phyloP scores from a whole-genome alignment of 2,113 vertebrate genomes.

The Sapayoa aenigma region DNA sequence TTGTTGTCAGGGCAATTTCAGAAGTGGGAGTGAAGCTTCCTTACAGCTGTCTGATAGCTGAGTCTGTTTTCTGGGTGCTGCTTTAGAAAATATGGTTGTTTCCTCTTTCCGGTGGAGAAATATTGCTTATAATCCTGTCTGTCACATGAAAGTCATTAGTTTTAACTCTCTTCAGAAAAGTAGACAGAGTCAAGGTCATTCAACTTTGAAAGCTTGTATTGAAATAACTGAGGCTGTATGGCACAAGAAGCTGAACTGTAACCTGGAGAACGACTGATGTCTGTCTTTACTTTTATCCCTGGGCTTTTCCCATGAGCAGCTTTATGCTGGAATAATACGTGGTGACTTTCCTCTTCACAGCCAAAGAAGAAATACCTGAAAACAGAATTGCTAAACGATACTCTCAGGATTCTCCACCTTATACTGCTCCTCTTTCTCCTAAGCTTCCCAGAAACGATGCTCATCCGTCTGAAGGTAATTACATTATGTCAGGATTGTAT shows the following conservation, averaged over 20 bases:
- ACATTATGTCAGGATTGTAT: neutral
- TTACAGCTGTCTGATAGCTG: neutral
- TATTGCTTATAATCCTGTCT: neutral
- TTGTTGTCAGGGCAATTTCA: neutral
- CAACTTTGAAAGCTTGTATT: neutral
- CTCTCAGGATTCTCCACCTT: conserved; percentile 79
- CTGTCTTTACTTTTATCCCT: neutral
- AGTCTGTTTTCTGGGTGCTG: neutral
- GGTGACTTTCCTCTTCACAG: conserved; percentile 57
- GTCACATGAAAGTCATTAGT: neutral
- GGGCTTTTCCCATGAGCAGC: neutral
- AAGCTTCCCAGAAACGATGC: conserved; percentile 82
- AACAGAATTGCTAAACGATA: conserved; percentile 81
- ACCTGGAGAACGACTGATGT: neutral
- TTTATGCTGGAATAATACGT: neutral
- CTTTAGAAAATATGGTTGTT: neutral
- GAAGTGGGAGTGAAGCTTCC: neutral
- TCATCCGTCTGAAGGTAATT: conserved; percentile 88
- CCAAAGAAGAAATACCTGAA: conserved; percentile 85
- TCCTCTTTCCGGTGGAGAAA: neutral
- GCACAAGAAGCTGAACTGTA: neutral
- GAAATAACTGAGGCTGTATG: neutral
- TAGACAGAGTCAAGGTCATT: neutral
- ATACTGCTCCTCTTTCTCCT: conserved; percentile 83
- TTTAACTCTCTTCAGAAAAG: neutral